Evolutionary conservation across 1,140 invertebrate species (phyloP), one percentile per base, ranked within the genome.

Genomic region (Eufriesea mexicana): DNA sequence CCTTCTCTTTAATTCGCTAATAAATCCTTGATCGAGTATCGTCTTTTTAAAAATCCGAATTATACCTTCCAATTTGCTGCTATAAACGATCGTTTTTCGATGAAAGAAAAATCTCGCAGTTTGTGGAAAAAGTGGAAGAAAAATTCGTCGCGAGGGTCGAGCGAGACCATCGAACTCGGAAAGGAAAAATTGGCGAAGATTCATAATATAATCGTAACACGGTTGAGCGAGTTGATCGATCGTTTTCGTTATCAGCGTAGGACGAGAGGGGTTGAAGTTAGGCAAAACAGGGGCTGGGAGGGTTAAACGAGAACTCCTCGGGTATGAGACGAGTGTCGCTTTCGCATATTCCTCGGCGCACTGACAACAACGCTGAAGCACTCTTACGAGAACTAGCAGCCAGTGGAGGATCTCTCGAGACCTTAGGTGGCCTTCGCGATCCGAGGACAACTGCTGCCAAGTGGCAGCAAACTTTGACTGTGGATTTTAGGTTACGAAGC

Each of bases 331-430:
- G 42, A 88, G 78, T 80, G 74, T 79, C 70, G 57, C 71, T 84
- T 87, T 80, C 86, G 77, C 72, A 79, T 88, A 88, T 88, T 88
- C 86, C 86, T 76, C 82, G 75, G 76, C 75, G 72, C 62, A 87
- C 70, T 72, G 70, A 84, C 64, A 88, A 88, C 86, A 87, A 86
- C 85, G 67, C 8, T 87, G 72, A 25, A 87, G 85, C 55, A 70
- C 74, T 70, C 86, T 87, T 62, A 79, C 71, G 80, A 87, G 85
- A 87, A 83, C 86, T 88, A 83, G 83, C 86, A 87, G 74, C 75
- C 86, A 78, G 77, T 82, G 45, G 64, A 88, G 86, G 86, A 68
- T 87, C 86, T 84, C 86, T 88, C 85, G 85, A 88, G 86, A 78
- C 83, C 84, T 80, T 84, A 81, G 86, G 81, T 87, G 86, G 78